Evolutionary conservation across 2,888 invertebrate species (phyloP), one percentile per base, ranked within the genome.

Genomic region (Drosophila anomelani): DNA sequence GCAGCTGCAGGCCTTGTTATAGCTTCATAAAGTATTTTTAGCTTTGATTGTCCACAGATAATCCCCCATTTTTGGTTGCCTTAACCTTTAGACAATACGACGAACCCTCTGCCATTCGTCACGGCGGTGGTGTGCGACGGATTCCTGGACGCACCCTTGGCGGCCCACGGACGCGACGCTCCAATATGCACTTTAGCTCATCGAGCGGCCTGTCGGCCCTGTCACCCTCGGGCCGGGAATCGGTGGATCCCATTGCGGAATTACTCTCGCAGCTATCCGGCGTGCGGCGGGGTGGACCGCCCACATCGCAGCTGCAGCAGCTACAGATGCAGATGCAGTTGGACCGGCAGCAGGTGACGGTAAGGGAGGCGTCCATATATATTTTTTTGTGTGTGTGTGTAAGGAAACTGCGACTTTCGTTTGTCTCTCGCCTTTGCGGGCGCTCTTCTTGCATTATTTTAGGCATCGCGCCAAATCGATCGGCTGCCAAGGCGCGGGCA

Each of bases 191-290:
- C 94, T 98, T 98, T 93, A 97, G 96, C 94, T 96, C 97, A 85
- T 95, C 96, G 85, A 95, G 96, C 88, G 97, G 96, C 75, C 94
- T 97, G 89, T 96, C 97, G 89, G 96, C 96, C 81, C 93, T 97
- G 90, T 97, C 97, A 88, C 97, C 98, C 82, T 97, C 92, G 55
- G 96, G 96, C 90, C 95, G 98, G 87, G 98, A 98, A 93, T 96
- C 97, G 77, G 98, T 98, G 78, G 99, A 99, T 94, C 98, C 98
- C 72, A 98, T 98, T 90, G 97, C 98, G 77, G 99, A 99, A 94
- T 94, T 99, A 79, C 94, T 99, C 79, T 98, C 98, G 69, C 98
- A 98, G 94, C 94, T 99, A 92, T 98, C 98, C 57, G 98, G 98
- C 88, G 98, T 98, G 81, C 94, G 98, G 90, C 96, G 93, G 76